These are phyloP conservation scores for Girardinichthys multiradiatus DNA, from an alignment of 2,113 vertebrate species.

Conservation along the genomic window DNA sequence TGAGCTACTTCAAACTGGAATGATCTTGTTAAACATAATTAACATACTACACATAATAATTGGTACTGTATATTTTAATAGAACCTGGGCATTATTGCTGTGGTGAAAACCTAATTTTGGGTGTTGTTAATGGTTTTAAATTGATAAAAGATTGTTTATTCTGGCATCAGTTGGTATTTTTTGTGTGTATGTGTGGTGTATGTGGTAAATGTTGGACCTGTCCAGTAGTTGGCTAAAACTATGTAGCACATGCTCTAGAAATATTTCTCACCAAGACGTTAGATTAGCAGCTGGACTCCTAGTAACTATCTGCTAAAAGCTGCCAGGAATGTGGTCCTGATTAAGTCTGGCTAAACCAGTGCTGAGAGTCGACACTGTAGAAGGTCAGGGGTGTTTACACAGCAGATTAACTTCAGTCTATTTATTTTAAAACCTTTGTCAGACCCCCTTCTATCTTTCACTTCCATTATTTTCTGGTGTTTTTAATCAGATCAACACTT, in stretches of 20 bases:
- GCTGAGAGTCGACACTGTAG: conserved; percentile 32
- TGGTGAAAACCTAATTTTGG: conserved; percentile 6
- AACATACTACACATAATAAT: too few species aligned
- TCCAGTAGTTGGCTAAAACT: conserved; percentile 34
- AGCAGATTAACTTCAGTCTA: conserved; percentile 55
- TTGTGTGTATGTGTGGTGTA: neutral
- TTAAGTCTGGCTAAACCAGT: conserved; percentile 53
- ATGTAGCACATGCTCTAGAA: conserved; percentile 62
- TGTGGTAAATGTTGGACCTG: neutral
- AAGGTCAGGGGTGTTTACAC: conserved; percentile 67
- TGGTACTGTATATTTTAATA: neutral
- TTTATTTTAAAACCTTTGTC: conserved; percentile 28
- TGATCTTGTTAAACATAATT: neutral
- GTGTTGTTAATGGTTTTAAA: neutral
- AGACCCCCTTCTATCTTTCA: neutral
- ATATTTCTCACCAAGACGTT: conserved; percentile 78
- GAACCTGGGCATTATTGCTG: neutral
- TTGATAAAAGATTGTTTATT: neutral
- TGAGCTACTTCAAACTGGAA: neutral
- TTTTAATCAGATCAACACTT: conserved; percentile 3
- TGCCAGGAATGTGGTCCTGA: conserved; percentile 74
- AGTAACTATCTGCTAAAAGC: conserved; percentile 84
- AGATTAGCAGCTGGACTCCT: conserved; percentile 70
- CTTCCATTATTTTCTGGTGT: neutral
- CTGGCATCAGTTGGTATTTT: neutral